Evolutionary conservation across 2,113 vertebrate genomes (phyloP).

Genomic region (Machaerirhynchus nigripectus): DNA sequence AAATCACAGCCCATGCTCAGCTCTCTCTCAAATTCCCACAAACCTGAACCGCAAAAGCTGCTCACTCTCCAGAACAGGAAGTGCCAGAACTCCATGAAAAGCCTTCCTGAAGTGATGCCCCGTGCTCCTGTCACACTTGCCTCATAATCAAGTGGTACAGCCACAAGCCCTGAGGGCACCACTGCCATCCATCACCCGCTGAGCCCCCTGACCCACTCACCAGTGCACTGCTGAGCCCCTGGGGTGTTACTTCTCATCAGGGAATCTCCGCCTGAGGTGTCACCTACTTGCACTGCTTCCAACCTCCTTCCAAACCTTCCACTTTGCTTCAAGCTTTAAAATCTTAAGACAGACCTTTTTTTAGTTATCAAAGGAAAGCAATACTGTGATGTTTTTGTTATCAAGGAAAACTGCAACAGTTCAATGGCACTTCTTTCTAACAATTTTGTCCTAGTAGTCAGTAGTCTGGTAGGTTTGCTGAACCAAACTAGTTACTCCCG

Average conservation of each 20-base stretch:
- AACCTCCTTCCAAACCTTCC: background rate
- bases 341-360: background rate
- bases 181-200: background rate
- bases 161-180: background rate
- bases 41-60: background rate
- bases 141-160: background rate
- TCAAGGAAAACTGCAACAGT: background rate
- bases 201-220: background rate
- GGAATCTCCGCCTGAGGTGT: background rate
- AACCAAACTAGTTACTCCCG: background rate
- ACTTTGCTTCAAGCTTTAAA: background rate
- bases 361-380: background rate
- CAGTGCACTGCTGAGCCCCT: background rate
- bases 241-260: background rate
- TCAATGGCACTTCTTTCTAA: background rate
- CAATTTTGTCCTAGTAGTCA: constrained; percentile 12
- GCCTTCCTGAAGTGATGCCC: background rate
- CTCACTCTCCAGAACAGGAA: background rate
- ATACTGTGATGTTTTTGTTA: background rate
- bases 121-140: background rate
- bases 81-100: background rate
- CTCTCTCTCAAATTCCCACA: background rate
- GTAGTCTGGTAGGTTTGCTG: background rate
- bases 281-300: background rate
- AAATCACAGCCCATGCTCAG: background rate